Percentiles rank a stretch among this genome's conserved stretches.
Evolutionary conservation across 1,140 invertebrate genomes (phyloP).

Genomic region (Aphaenogaster floridana): DNA sequence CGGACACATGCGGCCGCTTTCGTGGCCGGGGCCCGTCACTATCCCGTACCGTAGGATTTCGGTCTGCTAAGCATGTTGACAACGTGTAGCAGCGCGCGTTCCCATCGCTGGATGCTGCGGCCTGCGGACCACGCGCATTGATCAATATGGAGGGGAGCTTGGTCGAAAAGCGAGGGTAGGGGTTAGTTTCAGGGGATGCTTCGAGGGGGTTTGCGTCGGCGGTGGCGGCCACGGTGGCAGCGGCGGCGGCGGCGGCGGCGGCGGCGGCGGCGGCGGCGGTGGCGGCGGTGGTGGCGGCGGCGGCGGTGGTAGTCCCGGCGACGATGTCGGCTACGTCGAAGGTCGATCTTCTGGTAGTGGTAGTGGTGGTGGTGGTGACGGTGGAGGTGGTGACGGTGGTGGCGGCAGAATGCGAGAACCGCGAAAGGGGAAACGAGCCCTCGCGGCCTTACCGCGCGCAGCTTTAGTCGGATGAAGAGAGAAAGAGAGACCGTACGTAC

Average conservation of each 20-base stretch:
- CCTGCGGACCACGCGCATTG: slow-evolving; percentile 75
- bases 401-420: slow-evolving; percentile 63
- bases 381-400: slow-evolving; percentile 38
- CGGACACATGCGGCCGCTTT: slow-evolving; percentile 24
- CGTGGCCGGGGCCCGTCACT: slow-evolving; percentile 21
- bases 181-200: slow-evolving; percentile 61
- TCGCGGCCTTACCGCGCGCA: slow-evolving; percentile 71
- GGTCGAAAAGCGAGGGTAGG: slow-evolving; percentile 65
- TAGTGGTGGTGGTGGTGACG: not conserved
- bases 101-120: slow-evolving; percentile 67
- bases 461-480: slow-evolving; percentile 54
- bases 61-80: slow-evolving; percentile 69
- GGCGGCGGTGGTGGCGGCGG: not conserved
- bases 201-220: slow-evolving; percentile 31
- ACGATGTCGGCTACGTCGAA: slow-evolving; percentile 51
- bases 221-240: slow-evolving; percentile 3
- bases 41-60: slow-evolving; percentile 50
- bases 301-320: slow-evolving; percentile 47
- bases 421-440: slow-evolving; percentile 58
- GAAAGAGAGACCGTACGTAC: slow-evolving; percentile 50
- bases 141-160: slow-evolving; percentile 81
- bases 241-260: slow-evolving; percentile 8
- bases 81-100: slow-evolving; percentile 63
- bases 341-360: slow-evolving; percentile 42
- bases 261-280: slow-evolving; percentile 20